These are phyloP conservation scores for Bos indicus DNA, from an alignment of 2,113 vertebrate species.

Conservation along the genomic window DNA sequence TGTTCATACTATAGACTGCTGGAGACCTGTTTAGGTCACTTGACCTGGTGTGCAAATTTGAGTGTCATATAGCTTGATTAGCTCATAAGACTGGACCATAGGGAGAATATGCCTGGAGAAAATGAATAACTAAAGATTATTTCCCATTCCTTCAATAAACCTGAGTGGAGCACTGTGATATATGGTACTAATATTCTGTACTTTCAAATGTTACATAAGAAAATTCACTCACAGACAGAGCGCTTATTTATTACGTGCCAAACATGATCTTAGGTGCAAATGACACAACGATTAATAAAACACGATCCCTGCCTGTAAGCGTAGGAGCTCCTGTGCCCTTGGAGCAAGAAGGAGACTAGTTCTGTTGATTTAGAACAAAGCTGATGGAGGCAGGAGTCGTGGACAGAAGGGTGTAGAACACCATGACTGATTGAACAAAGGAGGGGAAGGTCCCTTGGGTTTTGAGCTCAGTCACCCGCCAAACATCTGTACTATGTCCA, in stretches of 20 bases:
- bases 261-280: neutral
- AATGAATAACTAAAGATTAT: neutral
- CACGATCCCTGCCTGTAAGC: neutral
- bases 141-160: neutral
- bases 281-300: neutral
- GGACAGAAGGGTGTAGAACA: neutral
- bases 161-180: neutral
- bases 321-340: neutral
- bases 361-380: neutral
- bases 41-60: neutral
- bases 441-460: neutral
- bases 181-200: neutral
- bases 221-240: neutral
- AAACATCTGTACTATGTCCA: neutral
- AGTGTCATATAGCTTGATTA: neutral
- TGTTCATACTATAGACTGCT: neutral
- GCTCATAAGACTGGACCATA: neutral
- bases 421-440: neutral
- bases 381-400: neutral
- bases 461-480: neutral
- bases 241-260: neutral
- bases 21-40: neutral
- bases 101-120: neutral
- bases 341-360: neutral
- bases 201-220: neutral